A percentile compares a stretch with the other conserved stretches of the same genome.
Evolutionary conservation across 2,113 vertebrate species (phyloP).

Genomic region (Zosterops japonicus): DNA sequence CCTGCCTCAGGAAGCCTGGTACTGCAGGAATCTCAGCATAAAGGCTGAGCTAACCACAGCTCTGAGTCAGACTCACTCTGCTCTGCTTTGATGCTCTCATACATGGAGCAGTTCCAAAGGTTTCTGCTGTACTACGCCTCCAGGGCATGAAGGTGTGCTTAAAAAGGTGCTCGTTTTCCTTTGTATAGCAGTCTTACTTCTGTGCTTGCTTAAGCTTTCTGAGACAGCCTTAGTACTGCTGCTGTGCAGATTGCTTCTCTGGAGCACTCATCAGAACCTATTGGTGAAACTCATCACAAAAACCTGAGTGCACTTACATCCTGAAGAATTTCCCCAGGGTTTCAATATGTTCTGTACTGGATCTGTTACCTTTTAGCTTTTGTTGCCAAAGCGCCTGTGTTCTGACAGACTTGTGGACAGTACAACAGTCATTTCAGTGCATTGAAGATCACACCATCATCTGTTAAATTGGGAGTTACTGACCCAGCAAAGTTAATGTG

Average conservation of each 20-base stretch:
- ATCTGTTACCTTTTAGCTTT: background rate
- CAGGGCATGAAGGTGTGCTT: background rate
- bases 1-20: background rate
- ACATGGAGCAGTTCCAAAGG: background rate
- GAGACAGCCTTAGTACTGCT: background rate
- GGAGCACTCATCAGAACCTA: background rate
- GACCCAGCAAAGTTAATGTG: background rate
- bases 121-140: background rate
- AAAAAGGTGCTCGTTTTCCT: background rate
- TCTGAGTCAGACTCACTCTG: background rate
- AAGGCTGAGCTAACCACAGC: background rate
- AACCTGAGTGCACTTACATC: background rate
- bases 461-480: background rate
- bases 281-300: background rate
- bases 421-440: background rate
- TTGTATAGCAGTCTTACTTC: background rate
- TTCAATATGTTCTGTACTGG: background rate
- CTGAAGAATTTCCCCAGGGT: background rate
- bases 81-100: background rate
- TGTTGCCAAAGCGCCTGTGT: background rate
- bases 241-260: background rate
- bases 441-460: background rate
- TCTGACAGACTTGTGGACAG: background rate
- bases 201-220: background rate
- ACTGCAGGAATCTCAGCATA: background rate